Base-by-base conservation (phyloP, 2,797 vertebrate species). In the Phalloptychus januarius region DNA sequence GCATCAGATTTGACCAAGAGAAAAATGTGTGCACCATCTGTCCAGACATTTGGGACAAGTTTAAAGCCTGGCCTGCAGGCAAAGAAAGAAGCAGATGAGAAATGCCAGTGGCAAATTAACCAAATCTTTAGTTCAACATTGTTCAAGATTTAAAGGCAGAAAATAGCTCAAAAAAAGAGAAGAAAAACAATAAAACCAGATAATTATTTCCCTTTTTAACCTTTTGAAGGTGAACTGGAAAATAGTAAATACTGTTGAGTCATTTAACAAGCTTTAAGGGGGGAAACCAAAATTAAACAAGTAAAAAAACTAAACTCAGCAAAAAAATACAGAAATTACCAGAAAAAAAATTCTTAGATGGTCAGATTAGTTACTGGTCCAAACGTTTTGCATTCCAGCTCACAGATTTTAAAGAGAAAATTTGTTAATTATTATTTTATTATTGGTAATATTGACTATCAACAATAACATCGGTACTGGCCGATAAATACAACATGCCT, bases 1-100 rank as follows among this genome's bases (percentile, higher is more conserved):
- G 91, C 94, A 90, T 93, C 91, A 94, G 91, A 87, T 77, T 63
- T 42, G 15, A 73, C 75, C 18, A 13, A 20, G 54, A 25, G 2
- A 52, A 76, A 75, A 76, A 74, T 7, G 71, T 79, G 73, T 76
- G 52, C 33, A 44, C n/a, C 52, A 58, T 40, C 72, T 74, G 52
- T 20, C 25, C 45, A 40, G 18, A 36, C 36, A 40, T 40, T 79
- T 48, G 12, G 28, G 71, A 46, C 71, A 8, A 48, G 18, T 2
- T 46, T 48, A 48, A 48, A 48, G 7, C 18, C 13, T 23, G 46
- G 28, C 16, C 71, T 20, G 28, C 33, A 72, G 25, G 40, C 23
- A 70, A 23, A 44, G 20, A 44, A 44, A 67, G 20, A 67, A 11
- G 63, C 13, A 40, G 18, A 40, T 40, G 20, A 67, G 10, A 44